Evolutionary conservation across 2,888 invertebrate species (phyloP).

Genomic region (Cremastobaeus sp.): DNA sequence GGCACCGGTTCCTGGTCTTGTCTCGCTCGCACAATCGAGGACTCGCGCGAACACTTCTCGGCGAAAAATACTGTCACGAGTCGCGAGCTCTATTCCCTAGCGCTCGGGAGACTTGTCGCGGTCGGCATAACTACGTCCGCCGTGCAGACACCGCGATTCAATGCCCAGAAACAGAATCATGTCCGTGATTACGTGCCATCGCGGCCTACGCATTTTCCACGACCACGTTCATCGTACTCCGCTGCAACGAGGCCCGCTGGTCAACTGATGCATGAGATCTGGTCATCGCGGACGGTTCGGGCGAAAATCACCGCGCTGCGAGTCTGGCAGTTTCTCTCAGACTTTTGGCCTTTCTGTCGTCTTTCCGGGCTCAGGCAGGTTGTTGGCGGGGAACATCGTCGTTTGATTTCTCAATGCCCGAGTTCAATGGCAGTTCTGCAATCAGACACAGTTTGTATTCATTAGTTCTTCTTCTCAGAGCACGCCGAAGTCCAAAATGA

Average conservation of each 20-base stretch:
- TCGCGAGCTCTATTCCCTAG: slow-evolving; percentile 18
- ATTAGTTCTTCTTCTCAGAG: too few species aligned
- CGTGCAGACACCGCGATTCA: slow-evolving; percentile 33
- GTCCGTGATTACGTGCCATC: slow-evolving; percentile 35
- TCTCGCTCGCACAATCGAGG: background rate
- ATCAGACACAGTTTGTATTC: too few species aligned
- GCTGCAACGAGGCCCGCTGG: background rate
- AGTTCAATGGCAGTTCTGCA: too few species aligned
- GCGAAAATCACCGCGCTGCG: background rate
- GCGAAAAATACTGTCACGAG: slow-evolving; percentile 20
- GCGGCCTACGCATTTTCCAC: slow-evolving; percentile 41
- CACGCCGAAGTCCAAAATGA: too few species aligned
- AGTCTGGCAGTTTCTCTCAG: background rate
- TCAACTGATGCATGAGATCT: slow-evolving; percentile 11
- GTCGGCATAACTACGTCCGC: slow-evolving; percentile 29
- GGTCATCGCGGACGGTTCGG: slow-evolving; percentile 27
- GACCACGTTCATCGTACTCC: slow-evolving; percentile 14
- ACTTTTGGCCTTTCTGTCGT: background rate
- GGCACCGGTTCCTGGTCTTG: background rate
- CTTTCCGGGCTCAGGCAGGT: background rate
- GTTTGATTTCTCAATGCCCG: too few species aligned
- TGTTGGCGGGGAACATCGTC: background rate
- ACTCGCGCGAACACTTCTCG: background rate
- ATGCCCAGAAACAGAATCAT: slow-evolving; percentile 22
- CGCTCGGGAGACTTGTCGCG: slow-evolving; percentile 23